A percentile compares a stretch with the other conserved stretches of the same genome.
phyloP scores from a whole-genome alignment of 2,113 vertebrate species.

The Cyanoliseus patagonus region DNA sequence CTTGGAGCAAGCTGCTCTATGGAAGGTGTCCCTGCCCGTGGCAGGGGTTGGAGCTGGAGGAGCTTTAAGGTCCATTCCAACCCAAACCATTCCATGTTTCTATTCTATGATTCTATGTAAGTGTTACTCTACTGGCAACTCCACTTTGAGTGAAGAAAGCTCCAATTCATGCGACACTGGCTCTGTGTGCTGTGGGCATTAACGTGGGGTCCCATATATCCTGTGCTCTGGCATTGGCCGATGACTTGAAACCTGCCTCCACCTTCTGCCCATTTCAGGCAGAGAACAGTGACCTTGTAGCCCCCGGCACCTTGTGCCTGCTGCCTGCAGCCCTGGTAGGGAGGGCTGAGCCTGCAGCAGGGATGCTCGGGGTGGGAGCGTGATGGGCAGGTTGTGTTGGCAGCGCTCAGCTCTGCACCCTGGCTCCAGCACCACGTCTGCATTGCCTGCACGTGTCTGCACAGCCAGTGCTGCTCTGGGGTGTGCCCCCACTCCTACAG shows the following conservation, averaged over 20 bases:
- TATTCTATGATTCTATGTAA: background rate
- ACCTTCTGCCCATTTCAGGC: background rate
- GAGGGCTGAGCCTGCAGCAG: background rate
- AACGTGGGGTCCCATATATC: background rate
- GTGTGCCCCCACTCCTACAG: background rate
- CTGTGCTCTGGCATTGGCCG: fast-evolving
- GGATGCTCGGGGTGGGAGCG: fast-evolving
- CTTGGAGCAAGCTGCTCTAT: no score
- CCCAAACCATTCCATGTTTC: background rate
- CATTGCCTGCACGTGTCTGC: background rate
- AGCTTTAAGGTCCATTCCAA: no score
- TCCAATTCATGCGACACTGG: fast-evolving
- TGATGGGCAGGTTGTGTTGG: background rate
- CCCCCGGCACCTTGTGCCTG: background rate
- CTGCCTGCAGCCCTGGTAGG: background rate
- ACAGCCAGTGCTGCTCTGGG: background rate
- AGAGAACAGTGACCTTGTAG: background rate
- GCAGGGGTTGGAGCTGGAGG: no score
- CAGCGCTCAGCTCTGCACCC: background rate
- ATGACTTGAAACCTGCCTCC: background rate
- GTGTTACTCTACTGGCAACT: background rate
- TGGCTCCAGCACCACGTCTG: background rate
- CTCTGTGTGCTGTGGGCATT: background rate
- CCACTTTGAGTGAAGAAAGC: background rate
- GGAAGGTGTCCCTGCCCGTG: no score